Percentiles rank a stretch among this genome's conserved stretches.
Conservation (phyloP, 2,797 vertebrate species). For the Galago senegalensis region DNA sequence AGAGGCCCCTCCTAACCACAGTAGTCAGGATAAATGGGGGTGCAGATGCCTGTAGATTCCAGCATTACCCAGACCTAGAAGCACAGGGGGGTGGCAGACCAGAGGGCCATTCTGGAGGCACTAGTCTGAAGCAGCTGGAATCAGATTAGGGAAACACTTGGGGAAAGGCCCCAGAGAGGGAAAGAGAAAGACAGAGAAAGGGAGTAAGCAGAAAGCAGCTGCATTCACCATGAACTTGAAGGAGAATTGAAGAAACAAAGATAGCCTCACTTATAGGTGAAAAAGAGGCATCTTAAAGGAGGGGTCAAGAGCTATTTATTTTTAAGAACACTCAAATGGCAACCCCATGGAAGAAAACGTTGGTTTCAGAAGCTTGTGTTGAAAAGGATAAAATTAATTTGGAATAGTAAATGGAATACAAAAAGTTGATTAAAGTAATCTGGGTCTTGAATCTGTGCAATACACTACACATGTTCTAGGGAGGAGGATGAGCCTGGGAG, state of each 20-base stretch:
- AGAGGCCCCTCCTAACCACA: conserved; percentile 81
- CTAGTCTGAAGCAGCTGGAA: conserved; percentile 61
- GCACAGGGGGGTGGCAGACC: neutral
- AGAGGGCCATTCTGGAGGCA: conserved; percentile 55
- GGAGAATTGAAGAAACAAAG: conserved; percentile 38
- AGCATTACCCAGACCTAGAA: conserved; percentile 70
- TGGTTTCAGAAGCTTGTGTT: conserved; percentile 28
- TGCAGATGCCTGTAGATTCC: conserved; percentile 69
- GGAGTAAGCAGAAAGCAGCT: neutral
- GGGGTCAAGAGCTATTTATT: neutral
- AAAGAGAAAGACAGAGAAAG: neutral
- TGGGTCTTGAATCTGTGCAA: neutral
- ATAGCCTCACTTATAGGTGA: neutral
- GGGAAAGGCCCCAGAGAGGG: neutral
- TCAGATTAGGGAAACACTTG: neutral
- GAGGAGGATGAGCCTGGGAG: neutral
- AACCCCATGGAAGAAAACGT: conserved; percentile 22
- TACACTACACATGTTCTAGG: neutral
- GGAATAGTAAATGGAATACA: neutral
- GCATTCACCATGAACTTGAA: conserved; percentile 66
- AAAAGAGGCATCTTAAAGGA: neutral
- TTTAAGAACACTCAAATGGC: neutral
- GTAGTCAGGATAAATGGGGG: conserved; percentile 78
- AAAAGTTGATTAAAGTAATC: neutral
- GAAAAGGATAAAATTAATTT: conserved; percentile 34